Base-by-base conservation (phyloP, 2,888 invertebrate species). In the Philereme vetulata region DNA sequence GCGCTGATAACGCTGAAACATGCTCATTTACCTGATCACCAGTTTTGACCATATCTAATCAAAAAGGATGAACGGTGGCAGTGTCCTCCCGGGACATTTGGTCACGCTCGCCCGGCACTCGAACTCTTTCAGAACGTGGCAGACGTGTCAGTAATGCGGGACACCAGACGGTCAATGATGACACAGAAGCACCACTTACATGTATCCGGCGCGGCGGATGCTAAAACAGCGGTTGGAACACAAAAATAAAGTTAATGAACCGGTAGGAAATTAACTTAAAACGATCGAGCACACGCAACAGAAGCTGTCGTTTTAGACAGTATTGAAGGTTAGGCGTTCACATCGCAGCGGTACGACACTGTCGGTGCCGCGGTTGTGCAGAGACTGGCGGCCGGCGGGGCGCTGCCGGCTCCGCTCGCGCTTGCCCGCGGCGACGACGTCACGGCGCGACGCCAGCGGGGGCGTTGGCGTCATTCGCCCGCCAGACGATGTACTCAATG, bases 331-430 rank as follows among this genome's bases (percentile, higher is more conserved):
- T 88, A 84, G 75, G 81, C 84, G 92, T 90, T 92, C 89, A 92
- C 92, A 92, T 92, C 84, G 88, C 92, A 92, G 75, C 92, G 90
- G 89, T 74, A 84, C 85, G 85, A 89, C 88, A 88, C 90, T 84
- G 85, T 85, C 83, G 81, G 90, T 87, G 90, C 87, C 90, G 90
- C 88, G 87, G 84, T 84, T 79, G 90, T 84, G 86, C 87, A 85
- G 77, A 88, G 90, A 91, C 91, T 91, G 85, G 74, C 80, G 81
- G 70, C 72, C 55, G 65, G 62, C 60, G 60, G 2, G 36, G 36
- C 36, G 36, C 35, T 4, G 35, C 35, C 4, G 35, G 7, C 35
- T 5, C 38, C 65, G 65, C 58, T 63, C 72, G 69, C 72, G 67
- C 61, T 65, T 68, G 66, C 60, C 65, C 64, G 65, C 59, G 49